Evolutionary conservation across 1,140 invertebrate genomes (phyloP).

Genomic region (Danaus melanippus): DNA sequence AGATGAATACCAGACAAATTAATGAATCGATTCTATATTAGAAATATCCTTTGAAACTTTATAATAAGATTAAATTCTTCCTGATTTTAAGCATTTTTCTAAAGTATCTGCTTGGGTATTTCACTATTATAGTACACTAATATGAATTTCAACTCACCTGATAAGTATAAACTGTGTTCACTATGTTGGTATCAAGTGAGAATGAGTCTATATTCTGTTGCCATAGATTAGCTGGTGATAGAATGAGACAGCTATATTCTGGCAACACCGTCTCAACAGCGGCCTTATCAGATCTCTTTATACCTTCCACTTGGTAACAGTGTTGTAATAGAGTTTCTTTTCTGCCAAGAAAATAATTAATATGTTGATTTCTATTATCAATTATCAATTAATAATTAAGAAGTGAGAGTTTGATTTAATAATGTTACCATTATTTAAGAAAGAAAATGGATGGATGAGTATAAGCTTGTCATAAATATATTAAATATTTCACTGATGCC

Average conservation of each 20-base stretch:
- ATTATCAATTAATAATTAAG: slow-evolving; percentile 1
- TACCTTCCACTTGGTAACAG: slow-evolving; percentile 89
- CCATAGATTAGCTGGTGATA: slow-evolving; percentile 96
- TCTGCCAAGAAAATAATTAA: slow-evolving; percentile 58
- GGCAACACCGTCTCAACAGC: slow-evolving; percentile 79
- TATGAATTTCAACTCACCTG: slow-evolving; percentile 74
- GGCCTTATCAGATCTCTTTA: slow-evolving; percentile 75
- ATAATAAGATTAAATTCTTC: too few species aligned
- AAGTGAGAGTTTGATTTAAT: not conserved
- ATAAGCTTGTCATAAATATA: too few species aligned
- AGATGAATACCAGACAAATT: too few species aligned
- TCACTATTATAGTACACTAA: too few species aligned
- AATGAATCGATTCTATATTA: too few species aligned
- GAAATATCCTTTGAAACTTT: too few species aligned
- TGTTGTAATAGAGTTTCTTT: slow-evolving; percentile 82
- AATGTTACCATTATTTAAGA: not conserved
- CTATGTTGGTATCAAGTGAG: slow-evolving; percentile 82
- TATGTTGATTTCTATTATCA: slow-evolving; percentile 2
- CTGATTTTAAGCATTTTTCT: too few species aligned
- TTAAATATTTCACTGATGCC: too few species aligned
- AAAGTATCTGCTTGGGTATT: too few species aligned
- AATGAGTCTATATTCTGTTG: slow-evolving; percentile 85
- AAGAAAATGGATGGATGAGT: too few species aligned
- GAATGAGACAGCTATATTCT: slow-evolving; percentile 91
- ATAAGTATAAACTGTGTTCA: slow-evolving; percentile 86